Percentiles rank a stretch among this genome's conserved stretches.
Evolutionary conservation across 1,140 invertebrate species (phyloP).

Genomic region (Dinothrombium tinctorium): DNA sequence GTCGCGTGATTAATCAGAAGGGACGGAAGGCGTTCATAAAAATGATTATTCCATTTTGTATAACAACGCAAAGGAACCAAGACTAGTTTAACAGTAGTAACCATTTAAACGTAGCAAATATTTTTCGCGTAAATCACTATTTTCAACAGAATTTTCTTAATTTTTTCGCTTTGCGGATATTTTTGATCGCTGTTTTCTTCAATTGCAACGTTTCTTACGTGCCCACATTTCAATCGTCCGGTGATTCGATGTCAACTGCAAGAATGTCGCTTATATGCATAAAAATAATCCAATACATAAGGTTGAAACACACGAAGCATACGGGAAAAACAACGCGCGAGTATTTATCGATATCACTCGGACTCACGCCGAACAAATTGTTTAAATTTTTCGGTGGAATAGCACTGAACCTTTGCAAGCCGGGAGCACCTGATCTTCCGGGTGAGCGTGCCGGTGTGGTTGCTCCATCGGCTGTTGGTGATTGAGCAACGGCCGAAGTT

Average conservation of each 20-base stretch:
- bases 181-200: too few species aligned
- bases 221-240: too few species aligned
- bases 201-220: too few species aligned
- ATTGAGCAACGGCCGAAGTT: not conserved
- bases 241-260: conserved; percentile 17
- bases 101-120: too few species aligned
- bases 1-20: too few species aligned
- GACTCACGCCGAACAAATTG: conserved; percentile 65
- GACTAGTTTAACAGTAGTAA: too few species aligned
- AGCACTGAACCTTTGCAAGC: not conserved
- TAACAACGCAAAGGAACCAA: too few species aligned
- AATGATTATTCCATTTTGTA: too few species aligned
- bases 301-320: conserved; percentile 87
- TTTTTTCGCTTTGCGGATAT: too few species aligned
- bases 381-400: conserved; percentile 43
- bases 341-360: conserved; percentile 88
- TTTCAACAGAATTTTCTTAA: too few species aligned
- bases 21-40: too few species aligned
- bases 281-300: conserved; percentile 95
- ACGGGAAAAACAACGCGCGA: conserved; percentile 84
- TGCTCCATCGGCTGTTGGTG: not conserved
- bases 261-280: conserved; percentile 82
- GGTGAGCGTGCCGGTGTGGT: not conserved
- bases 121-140: too few species aligned
- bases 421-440: not conserved